Evolutionary conservation across 1,140 invertebrate species (phyloP), one percentile per base, ranked within the genome.

Genomic region (Lasioglossum baleicum): DNA sequence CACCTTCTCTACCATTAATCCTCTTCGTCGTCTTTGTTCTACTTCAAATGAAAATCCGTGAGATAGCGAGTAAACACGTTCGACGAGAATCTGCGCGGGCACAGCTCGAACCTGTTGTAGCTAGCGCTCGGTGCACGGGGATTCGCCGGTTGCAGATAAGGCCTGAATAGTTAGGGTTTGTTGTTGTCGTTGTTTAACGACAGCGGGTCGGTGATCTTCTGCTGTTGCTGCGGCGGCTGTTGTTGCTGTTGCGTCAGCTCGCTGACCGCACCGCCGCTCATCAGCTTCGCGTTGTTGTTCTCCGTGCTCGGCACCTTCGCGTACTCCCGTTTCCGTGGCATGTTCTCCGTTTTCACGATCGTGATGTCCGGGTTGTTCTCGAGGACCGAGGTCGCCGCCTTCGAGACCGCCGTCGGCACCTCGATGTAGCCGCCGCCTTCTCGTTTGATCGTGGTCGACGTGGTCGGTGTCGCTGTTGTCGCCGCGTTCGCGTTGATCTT

Each of bases 341-440:
- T 86, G 81, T 90, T 93, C 77, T 95, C 94, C 67, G 94, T 94
- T 81, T 95, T 95, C 17, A 95, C 94, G 72, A 95, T 95, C 48
- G 94, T 95, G 44, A 95, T 95, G 86, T 95, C 95, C 0, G 95
- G 94, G 87, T 95, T 94, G 88, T 95, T 95, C 66, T 94, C 94
- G 26, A 95, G 87, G 0, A 94, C 93, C 11, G 93, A 92, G 60
- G 91, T 94, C 7, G 91, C 92, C 20, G 91, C 90, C 72, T 92
- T 93, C 22, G 91, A 89, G 48, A 91, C 91, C 13, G 91, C 76
- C 60, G 86, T 89, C 79, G 90, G 88, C 64, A 92, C 87, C 44
- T 92, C 91, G 73, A 92, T 87, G 83, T 92, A 93, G 42, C 90
- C 90, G 20, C 90, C 92, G 31, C 90, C 92, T 72, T 92, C 91